Conservation (phyloP, 2,888 invertebrate species). For the Automeris io region DNA sequence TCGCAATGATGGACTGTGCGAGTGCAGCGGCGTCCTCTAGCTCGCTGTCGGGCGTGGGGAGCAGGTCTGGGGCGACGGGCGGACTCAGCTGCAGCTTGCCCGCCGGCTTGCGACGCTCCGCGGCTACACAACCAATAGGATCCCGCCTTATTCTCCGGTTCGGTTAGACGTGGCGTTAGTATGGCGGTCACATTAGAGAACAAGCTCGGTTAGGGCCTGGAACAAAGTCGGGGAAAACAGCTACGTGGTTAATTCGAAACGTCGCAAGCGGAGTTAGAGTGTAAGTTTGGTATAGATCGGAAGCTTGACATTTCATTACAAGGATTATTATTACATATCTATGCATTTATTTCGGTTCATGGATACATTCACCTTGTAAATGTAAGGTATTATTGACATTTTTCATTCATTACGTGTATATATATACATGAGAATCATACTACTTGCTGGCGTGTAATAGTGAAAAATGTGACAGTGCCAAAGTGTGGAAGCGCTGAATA, state of each 20-base stretch:
- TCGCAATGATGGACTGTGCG: slow-evolving; percentile 67
- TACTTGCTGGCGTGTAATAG: slow-evolving; percentile 1
- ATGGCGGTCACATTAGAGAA: slow-evolving; percentile 76
- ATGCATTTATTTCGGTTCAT: not conserved
- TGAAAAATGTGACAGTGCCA: slow-evolving; percentile 5
- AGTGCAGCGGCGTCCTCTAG: slow-evolving; percentile 67
- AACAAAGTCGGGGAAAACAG: slow-evolving; percentile 76
- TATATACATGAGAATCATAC: slow-evolving; percentile 1
- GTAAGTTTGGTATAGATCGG: slow-evolving; percentile 45
- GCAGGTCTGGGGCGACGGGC: slow-evolving; percentile 51
- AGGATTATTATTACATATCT: slow-evolving; percentile 52
- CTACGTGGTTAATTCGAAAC: slow-evolving; percentile 69
- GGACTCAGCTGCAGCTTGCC: slow-evolving; percentile 62
- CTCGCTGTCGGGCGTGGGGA: slow-evolving; percentile 72
- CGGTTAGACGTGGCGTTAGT: slow-evolving; percentile 74
- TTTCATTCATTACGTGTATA: not conserved
- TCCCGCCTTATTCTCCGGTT: slow-evolving; percentile 68
- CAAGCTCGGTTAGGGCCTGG: slow-evolving; percentile 79
- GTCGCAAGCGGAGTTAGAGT: slow-evolving; percentile 68
- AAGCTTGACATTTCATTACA: slow-evolving; percentile 53
- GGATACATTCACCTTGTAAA: not conserved
- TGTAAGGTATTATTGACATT: not conserved
- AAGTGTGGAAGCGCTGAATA: slow-evolving; percentile 41
- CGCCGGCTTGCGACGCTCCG: slow-evolving; percentile 68
- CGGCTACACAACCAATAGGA: slow-evolving; percentile 72